Percentiles rank a stretch among this genome's conserved stretches.
These are phyloP conservation scores for Synanthedon myopaeformis DNA, from an alignment of 2,888 invertebrate species.

Conservation along the genomic window DNA sequence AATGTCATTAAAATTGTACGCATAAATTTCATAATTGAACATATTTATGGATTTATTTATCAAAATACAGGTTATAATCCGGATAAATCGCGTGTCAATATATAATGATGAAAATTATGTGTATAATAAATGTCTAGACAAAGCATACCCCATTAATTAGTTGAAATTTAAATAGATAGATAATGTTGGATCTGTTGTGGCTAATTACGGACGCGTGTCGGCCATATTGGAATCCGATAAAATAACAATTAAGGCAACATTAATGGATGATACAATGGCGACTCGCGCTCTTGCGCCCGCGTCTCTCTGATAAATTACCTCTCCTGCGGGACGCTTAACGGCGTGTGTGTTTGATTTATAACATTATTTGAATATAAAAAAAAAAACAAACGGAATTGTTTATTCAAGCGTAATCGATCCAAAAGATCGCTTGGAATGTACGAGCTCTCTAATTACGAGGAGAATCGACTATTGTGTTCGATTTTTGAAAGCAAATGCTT, in stretches of 20 bases:
- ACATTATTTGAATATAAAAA: conserved; percentile 52
- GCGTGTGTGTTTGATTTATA: conserved; percentile 64
- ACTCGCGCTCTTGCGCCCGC: conserved; percentile 26
- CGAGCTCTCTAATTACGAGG: conserved; percentile 21
- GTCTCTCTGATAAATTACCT: conserved; percentile 52
- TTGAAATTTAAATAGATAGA: background rate
- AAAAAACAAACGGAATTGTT: conserved; percentile 43
- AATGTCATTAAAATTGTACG: conserved; percentile 15
- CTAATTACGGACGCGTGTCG: conserved; percentile 35
- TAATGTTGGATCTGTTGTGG: background rate
- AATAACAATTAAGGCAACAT: conserved; percentile 64
- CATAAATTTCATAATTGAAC: conserved; percentile 6
- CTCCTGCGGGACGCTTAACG: conserved; percentile 40
- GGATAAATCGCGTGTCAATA: conserved; percentile 7
- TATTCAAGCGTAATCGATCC: conserved; percentile 57
- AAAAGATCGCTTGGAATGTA: conserved; percentile 31
- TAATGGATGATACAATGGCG: conserved; percentile 54
- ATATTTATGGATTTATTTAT: conserved; percentile 8
- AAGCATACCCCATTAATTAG: background rate
- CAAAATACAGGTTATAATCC: conserved; percentile 2
- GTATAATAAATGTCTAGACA: conserved; percentile 4
- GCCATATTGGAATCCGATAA: conserved; percentile 61
- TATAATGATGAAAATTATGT: conserved; percentile 6
- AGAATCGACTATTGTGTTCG: conserved; percentile 6
- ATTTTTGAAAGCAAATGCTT: conserved; percentile 4